Base-by-base conservation (phyloP, 2,888 invertebrate species). In the Drosophila phalerata region DNA sequence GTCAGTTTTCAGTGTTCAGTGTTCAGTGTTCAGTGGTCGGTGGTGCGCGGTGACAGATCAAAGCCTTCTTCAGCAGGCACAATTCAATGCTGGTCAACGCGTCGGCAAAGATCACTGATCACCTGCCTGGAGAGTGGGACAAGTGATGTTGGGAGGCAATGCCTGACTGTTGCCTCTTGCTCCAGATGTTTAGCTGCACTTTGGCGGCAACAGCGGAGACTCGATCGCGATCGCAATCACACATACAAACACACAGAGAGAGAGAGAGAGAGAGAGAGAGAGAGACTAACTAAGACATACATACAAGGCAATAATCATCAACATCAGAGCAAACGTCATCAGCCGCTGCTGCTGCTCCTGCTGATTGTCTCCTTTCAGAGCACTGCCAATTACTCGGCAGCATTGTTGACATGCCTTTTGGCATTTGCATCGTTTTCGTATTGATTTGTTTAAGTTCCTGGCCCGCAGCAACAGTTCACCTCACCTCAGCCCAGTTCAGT, bases 171-270 rank as follows among this genome's bases (percentile, higher is more conserved):
- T 69, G 73, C 56, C 67, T 55, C 32, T 73, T 84, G 84, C 87
- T 85, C 88, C 85, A 88, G 85, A 88, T 85, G 85, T 88, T 85
- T 88, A 87, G 87, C 84, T 85, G 85, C 85, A 83, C 82, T 85
- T 83, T 85, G 82, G 84, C 80, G 75, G 79, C 79, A 76, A 68
- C 66, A 52, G 69, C 55, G 68, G 68, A 56, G 69, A 55, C 38
- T 68, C 58, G 87, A 84, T 84, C 32, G 73, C 80, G 80, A 85
- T 82, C 85, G 73, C 66, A 73, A 48, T 62, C 55, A 42, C 51
- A 56, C 34, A 42, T 38, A 55, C 53, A 45, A 28, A 56, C 30
- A 32, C 19, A 3, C 34, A n/a, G n/a, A n/a, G n/a, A n/a, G n/a
- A n/a, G n/a, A n/a, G n/a, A n/a, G n/a, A n/a, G n/a, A n/a, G n/a